Base-by-base conservation (phyloP, 2,888 invertebrate genomes). In the Biston betularia region DNA sequence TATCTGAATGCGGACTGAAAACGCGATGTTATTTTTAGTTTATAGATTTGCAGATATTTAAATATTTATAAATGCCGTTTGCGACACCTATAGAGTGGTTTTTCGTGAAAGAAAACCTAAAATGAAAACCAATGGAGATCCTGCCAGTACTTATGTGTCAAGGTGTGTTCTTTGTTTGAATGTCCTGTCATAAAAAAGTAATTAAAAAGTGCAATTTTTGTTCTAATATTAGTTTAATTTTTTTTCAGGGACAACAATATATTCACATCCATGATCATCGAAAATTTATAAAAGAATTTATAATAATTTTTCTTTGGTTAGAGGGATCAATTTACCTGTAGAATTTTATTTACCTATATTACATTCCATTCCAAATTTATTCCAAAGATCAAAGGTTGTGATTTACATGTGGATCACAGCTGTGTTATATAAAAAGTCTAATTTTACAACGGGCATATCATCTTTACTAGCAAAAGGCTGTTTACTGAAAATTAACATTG, bases 31-130 rank as follows among this genome's bases (percentile, higher is more conserved):
- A 93, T 93, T 92, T 93, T 91, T 93, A 92, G 90, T 86, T 87
- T 87, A 89, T 86, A 88, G 90, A 89, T 90, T 90, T 92, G 93
- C 92, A 90, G 92, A 89, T 92, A 89, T 87, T 91, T 92, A 92
- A 92, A 87, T 90, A 93, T 92, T 90, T 89, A 91, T 92, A 90
- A 82, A 89, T 88, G 86, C 82, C 82, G 83, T 87, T 85, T 82
- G 84, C 81, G 83, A 83, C 82, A 84, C 79, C 73, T 75, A 79
- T 55, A 54, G 9, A 6, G 38, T 38, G 38, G 38, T 24, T 24
- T 24, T 24, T 24, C 24, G 61, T 48, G 76, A 75, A 78, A 75
- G 81, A 76, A 81, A 83, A 81, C 48, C 75, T 79, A 77, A 76
- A 78, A 78, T 80, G 76, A 77, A 79, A 78, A 38, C 76, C 79